A percentile compares a stretch with the other conserved stretches of the same genome.
These are phyloP conservation scores for Sycophaga agraensis DNA, from an alignment of 1,140 invertebrate genomes.

Conservation along the genomic window DNA sequence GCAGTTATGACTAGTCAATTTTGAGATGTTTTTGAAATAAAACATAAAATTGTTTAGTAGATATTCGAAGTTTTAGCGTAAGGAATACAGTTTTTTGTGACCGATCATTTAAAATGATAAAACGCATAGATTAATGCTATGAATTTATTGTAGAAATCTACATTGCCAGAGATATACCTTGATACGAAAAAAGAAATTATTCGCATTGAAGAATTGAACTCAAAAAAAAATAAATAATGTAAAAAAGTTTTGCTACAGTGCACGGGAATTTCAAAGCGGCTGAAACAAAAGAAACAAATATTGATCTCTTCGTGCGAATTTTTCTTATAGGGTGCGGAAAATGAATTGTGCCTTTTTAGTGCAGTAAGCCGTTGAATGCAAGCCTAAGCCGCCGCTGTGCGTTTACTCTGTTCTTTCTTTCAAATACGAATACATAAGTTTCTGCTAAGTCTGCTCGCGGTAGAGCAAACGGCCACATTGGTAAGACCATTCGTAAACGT, in stretches of 20 bases:
- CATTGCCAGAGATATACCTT: constrained; percentile 3
- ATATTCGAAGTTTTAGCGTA: no score
- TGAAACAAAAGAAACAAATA: constrained; percentile 27
- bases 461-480: constrained; percentile 1
- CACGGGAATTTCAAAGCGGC: constrained; percentile 31
- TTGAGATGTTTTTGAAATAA: no score
- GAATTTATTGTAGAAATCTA: no score
- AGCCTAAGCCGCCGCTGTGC: constrained; percentile 38
- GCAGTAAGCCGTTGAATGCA: constrained; percentile 54
- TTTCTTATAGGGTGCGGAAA: constrained; percentile 55
- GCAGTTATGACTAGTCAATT: no score
- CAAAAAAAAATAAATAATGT: constrained; percentile 25
- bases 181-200: constrained; percentile 14
- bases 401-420: constrained; percentile 15
- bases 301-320: constrained; percentile 32
- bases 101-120: no score
- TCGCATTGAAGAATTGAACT: constrained; percentile 28
- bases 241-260: constrained; percentile 27
- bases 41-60: no score
- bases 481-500: constrained; percentile 2
- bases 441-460: constrained; percentile 6
- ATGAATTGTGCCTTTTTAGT: constrained; percentile 57
- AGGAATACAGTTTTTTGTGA: no score
- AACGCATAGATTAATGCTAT: no score
- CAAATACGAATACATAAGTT: background rate